Base-by-base conservation (phyloP, 2,113 vertebrate genomes). In the Triplophysa dalaica region DNA sequence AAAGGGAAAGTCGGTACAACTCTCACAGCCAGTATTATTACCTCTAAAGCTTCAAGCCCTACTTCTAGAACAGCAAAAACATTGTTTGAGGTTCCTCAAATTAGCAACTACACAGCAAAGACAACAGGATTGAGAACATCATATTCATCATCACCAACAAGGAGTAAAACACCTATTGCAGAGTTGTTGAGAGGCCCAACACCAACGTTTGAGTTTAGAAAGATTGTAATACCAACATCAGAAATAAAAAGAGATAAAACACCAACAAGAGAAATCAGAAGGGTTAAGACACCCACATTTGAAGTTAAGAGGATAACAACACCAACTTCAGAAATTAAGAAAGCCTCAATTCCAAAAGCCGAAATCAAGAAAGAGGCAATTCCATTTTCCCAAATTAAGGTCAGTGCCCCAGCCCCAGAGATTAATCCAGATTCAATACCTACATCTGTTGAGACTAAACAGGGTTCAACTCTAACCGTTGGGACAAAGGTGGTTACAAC, bases 41-140 rank as follows among this genome's bases (percentile, higher is more conserved):
- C 87, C 83, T 81, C 81, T 17, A 84, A 45, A 84, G 86, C 88
- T 87, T 83, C 85, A 88, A 87, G 88, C 78, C 91, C 90, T 73
- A 89, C 81, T 62, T 86, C 87, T 22, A 92, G 81, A 90, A 87
- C 89, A 1, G 90, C 91, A 54, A 93, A 81, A 84, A 87, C 92
- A 0, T 90, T 93, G 90, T 93, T 93, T 88, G 93, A 93, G 29
- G 91, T 93, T 50, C 92, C 91, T 61, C 86, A 92, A 84, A 93
- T 93, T 24, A 87, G 87, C 74, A 88, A 89, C 85, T 93, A 92
- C 81, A 94, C 92, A 0, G 89, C 91, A 0, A 93, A 87, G 65
- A 87, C 91, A 6, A 75, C 85, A 64, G 87, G 84, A 26, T 56
- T 82, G 16, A 81, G 50, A 78, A 54, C 66, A 17, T 68, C 75